Base-by-base conservation (phyloP, 2,888 invertebrate species). In the Bruchidius siliquastri region DNA sequence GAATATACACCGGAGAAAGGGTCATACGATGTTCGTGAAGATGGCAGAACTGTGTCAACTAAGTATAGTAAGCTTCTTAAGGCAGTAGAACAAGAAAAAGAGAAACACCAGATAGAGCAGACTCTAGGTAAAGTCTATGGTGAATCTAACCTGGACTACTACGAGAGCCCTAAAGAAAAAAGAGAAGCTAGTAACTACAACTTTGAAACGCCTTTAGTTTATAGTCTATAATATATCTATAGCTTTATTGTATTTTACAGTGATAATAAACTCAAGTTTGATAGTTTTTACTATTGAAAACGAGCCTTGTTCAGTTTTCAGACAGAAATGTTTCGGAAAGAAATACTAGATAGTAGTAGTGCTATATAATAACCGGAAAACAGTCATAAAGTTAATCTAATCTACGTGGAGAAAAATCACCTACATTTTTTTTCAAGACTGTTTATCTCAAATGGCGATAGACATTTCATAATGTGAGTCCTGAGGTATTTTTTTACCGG, bases 161-260 rank as follows among this genome's bases (percentile, higher is more conserved):
- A 76, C 72, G 77, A 73, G 67, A 66, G 72, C 49, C 21, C 68
- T 4, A 70, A 76, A 70, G 49, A 76, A 74, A 68, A 49, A 49
- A 49, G 49, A 49, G 49, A 49, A 49, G 49, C 72, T 30, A 74
- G 72, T 71, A 70, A 79, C 30, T 78, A 79, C n/a, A 80, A 80
- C 73, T 84, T 82, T 73, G 85, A 85, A 78, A 76, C 82, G 67
- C 84, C 84, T 0, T 73, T 83, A 76, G 82, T 84, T 72, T 84
- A 80, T 81, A 83, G 81, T 76, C 78, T 84, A 78, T 81, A 81
- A 74, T 76, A 76, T 73, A 49, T 13, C 1, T 49, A 49, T 49
- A 49, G 49, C 13, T 49, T 77, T 77, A 72, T 75, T 73, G 71
- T 73, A 73, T 73, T 49, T 49, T 49, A 49, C 49, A 49, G 49